These are phyloP conservation scores for Rhabdomys pumilio DNA, from an alignment of 2,797 vertebrate genomes.

Conservation along the genomic window DNA sequence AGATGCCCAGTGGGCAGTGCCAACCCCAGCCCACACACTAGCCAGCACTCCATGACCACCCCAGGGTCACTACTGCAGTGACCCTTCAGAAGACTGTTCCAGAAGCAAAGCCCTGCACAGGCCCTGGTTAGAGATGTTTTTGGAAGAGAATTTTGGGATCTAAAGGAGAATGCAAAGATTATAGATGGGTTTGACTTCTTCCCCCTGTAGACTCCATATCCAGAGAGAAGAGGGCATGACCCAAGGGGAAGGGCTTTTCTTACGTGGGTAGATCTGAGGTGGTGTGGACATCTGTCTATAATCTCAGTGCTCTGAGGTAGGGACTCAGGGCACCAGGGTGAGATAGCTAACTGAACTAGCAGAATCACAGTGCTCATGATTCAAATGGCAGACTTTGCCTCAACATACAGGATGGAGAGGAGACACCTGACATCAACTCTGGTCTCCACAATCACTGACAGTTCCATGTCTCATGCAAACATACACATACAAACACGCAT, in stretches of 20 bases:
- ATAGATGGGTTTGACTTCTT: not conserved
- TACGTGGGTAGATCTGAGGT: not conserved
- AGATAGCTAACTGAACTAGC: not conserved
- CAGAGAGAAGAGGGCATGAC: not conserved
- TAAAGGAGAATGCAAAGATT: not conserved
- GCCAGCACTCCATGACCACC: not conserved
- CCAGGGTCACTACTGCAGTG: not conserved
- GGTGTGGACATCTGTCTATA: not conserved
- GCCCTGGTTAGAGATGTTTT: not conserved
- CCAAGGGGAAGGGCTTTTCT: not conserved
- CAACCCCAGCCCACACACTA: not conserved
- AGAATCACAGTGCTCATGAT: not conserved
- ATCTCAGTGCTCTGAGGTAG: not conserved
- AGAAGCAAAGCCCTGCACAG: not conserved
- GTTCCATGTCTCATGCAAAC: not conserved
- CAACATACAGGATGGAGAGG: too few relatives aligned
- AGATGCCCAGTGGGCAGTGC: not conserved
- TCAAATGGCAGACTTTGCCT: not conserved
- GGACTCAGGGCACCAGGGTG: not conserved
- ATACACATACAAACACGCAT: not conserved
- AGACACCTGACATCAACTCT: not conserved
- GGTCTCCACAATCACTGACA: not conserved
- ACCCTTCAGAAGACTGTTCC: not conserved
- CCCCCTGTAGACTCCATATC: not conserved
- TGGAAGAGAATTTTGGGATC: not conserved